phyloP scores from a whole-genome alignment of 2,113 vertebrate species.

The Chloebia gouldiae region DNA sequence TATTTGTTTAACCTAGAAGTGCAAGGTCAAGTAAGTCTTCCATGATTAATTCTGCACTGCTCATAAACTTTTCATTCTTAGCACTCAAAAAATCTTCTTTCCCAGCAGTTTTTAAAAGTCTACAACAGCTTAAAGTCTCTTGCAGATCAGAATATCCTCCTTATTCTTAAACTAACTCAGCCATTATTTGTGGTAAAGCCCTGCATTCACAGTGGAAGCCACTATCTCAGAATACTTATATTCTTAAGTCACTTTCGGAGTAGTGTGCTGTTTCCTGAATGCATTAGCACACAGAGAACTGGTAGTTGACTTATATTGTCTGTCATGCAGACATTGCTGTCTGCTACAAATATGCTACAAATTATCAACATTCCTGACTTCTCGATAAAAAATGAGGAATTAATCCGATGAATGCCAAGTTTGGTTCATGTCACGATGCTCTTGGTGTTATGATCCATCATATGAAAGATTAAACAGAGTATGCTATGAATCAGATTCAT shows the following conservation, averaged over 20 bases:
- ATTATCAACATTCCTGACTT: conserved; percentile 56
- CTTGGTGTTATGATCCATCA: conserved; percentile 38
- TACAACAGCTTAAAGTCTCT: background rate
- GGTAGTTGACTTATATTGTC: background rate
- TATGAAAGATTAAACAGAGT: conserved; percentile 42
- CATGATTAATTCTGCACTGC: background rate
- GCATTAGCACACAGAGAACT: background rate
- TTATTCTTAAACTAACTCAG: background rate
- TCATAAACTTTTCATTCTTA: background rate
- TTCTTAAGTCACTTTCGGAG: background rate
- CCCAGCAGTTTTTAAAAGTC: background rate
- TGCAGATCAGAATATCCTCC: background rate
- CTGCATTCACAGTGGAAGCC: background rate
- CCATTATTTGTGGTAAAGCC: background rate
- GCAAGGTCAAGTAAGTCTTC: background rate
- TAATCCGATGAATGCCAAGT: conserved; percentile 57
- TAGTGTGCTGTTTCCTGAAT: background rate
- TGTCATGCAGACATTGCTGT: conserved; percentile 22
- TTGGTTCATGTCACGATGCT: conserved; percentile 33
- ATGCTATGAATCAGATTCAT: conserved; percentile 28
- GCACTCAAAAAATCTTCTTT: background rate
- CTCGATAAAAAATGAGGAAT: conserved; percentile 48
- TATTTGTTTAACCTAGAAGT: background rate
- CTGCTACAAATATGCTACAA: conserved; percentile 25
- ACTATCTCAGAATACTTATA: background rate